Base-by-base conservation (phyloP, 2,888 invertebrate genomes). In the Galerucella nymphaeae region DNA sequence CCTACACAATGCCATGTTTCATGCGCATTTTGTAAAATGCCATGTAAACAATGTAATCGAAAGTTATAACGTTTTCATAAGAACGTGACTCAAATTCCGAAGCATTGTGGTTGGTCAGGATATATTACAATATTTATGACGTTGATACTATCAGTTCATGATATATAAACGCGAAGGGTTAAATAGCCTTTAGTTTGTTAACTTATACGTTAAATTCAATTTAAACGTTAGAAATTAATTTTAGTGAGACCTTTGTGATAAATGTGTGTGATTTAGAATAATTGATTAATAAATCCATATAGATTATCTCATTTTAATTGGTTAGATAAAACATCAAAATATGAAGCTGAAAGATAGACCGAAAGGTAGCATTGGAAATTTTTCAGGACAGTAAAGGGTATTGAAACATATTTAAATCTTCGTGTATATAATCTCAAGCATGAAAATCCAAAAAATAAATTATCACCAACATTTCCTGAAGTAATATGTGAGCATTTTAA, bases 21-120 rank as follows among this genome's bases (percentile, higher is more conserved):
- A 66, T 71, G 70, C 70, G 65, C 75, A 72, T 77, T 83, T 83
- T 82, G 82, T 83, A 81, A 75, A 70, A 79, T 77, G 83, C 81
- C 83, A 79, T 82, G 83, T 83, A 83, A 83, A 83, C 83, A 83
- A 82, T 81, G 80, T 80, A 80, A 81, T 79, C 79, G 81, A 82
- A 82, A 79, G 80, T 83, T 83, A 83, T 83, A 82, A 81, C 79
- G 79, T 81, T 82, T 81, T 81, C 82, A 82, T 82, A 79, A 80
- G 79, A 81, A 81, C 83, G 83, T 83, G 83, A 83, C 82, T 82
- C 76, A 81, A 82, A 82, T 81, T 77, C 80, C 76, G 74, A 73
- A 74, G 79, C 80, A 79, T 81, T 82, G 80, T 77, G 79, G 81
- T 75, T 78, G 81, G 83, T 81, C 81, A 80, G 80, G 80, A 70